A percentile compares a stretch with the other conserved stretches of the same genome.
These are phyloP conservation scores for Phenganax marumi DNA, from an alignment of 92 coral and sea anemone species.

Conservation along the genomic window DNA sequence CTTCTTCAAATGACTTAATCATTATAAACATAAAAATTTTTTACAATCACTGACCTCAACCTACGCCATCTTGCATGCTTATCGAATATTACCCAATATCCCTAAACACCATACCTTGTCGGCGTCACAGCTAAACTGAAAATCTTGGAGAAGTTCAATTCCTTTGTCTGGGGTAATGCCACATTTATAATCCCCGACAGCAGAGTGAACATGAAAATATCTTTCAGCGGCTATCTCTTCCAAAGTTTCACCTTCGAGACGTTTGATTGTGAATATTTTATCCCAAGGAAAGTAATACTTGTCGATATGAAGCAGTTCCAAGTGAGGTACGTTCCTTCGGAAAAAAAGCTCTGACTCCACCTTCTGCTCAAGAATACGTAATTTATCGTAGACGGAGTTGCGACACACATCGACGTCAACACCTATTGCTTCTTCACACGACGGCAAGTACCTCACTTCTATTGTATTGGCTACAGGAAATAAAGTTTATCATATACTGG, in stretches of 20 bases:
- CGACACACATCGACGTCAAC: too few species aligned
- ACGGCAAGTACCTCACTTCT: too few species aligned
- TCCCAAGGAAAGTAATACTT: not conserved
- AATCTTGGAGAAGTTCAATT: slow-evolving; percentile 21
- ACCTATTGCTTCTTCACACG: too few species aligned
- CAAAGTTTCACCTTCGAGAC: not conserved
- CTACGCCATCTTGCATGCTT: too few species aligned
- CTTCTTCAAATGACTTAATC: too few species aligned
- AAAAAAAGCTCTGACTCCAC: not conserved
- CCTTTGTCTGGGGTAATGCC: not conserved
- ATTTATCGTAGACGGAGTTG: too few species aligned
- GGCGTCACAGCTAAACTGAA: not conserved
- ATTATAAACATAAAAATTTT: too few species aligned
- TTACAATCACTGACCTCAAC: too few species aligned
- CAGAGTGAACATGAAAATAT: not conserved
- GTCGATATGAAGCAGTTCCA: not conserved
- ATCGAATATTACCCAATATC: not conserved
- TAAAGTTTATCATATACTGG: too few species aligned
- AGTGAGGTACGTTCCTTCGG: not conserved
- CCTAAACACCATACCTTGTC: slow-evolving; percentile 31
- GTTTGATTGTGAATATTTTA: not conserved
- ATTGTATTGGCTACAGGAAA: too few species aligned
- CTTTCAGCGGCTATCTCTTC: not conserved
- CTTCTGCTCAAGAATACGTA: too few species aligned
- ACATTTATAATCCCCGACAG: not conserved